Evolutionary conservation across 2,888 invertebrate species (phyloP), one percentile per base, ranked within the genome.

Genomic region (Enoplolaimus lenunculus): DNA sequence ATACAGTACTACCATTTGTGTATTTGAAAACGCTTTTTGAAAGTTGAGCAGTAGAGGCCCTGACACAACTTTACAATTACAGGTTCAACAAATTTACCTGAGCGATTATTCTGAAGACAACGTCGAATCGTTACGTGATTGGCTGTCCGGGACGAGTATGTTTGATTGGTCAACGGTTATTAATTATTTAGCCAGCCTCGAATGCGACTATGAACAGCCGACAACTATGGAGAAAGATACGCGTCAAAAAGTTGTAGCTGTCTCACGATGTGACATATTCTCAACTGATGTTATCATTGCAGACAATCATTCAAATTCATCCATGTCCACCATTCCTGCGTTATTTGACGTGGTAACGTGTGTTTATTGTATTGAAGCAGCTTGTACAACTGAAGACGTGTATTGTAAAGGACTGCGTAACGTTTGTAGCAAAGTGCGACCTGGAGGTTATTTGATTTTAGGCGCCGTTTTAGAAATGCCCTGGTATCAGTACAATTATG

Each of bases 51-150:
- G n/a, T n/a, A n/a, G n/a, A n/a, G n/a, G n/a, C n/a, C n/a, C n/a
- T n/a, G n/a, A n/a, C n/a, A n/a, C n/a, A n/a, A n/a, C n/a, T n/a
- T n/a, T n/a, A n/a, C n/a, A 45, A 21, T 45, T 45, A 13, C 7
- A 45, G 45, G 45, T 45, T 45, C 45, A 59, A 60, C 28, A 33
- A 31, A 70, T 71, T 33, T 69, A 68, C 66, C 33, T 71, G 29
- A 65, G 65, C 3, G 71, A 71, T 31, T 71, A 65, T 34, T 65
- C 71, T 21, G 57, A 69, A 29, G 57, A 64, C 21, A 71, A 71
- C 29, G 28, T 45, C 29, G 16, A n/a, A 1, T 29, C 60, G 1
- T 34, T 71, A n/a, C 34, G n/a, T 2, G 31, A 3, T 7, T 68
- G 67, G 68, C 34, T n/a, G 59, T 26, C 2, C 45, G 45, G 45